Evolutionary conservation across 2,797 vertebrate genomes (phyloP).

Genomic region (Mus minutoides): DNA sequence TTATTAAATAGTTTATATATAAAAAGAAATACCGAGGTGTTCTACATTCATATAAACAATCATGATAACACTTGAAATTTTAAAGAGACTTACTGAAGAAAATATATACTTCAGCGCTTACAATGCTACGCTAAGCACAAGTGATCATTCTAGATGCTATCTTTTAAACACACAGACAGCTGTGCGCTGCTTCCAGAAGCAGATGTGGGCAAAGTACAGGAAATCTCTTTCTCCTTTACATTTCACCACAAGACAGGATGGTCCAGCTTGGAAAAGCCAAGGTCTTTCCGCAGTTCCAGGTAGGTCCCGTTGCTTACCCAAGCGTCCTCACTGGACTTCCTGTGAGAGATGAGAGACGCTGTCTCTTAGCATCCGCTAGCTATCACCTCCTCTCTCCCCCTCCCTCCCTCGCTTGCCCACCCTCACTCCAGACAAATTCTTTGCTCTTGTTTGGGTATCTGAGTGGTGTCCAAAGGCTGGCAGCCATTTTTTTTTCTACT

Average conservation of each 20-base stretch:
- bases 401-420: fast-evolving
- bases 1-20: slow-evolving; percentile 87
- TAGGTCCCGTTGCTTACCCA: slow-evolving; percentile 98
- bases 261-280: slow-evolving; percentile 93
- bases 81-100: slow-evolving; percentile 81
- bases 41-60: slow-evolving; percentile 86
- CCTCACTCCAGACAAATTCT: fast-evolving
- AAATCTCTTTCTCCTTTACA: slow-evolving; percentile 62
- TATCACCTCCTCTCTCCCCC: neutral
- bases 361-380: slow-evolving; percentile 9
- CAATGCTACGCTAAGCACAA: slow-evolving; percentile 80
- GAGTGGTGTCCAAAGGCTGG: neutral
- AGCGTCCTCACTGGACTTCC: slow-evolving; percentile 93
- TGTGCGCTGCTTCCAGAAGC: slow-evolving; percentile 71
- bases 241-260: slow-evolving; percentile 95
- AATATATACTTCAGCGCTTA: slow-evolving; percentile 70
- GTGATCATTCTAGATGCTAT: slow-evolving; percentile 70
- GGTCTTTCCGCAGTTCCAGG: slow-evolving; percentile 94
- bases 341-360: slow-evolving; percentile 83
- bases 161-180: slow-evolving; percentile 54
- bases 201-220: slow-evolving; percentile 40
- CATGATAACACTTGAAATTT: slow-evolving; percentile 76
- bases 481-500: neutral
- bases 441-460: neutral
- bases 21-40: slow-evolving; percentile 84